Evolutionary conservation across 2,888 invertebrate genomes (phyloP), one percentile per base, ranked within the genome.

Genomic region (Chaitophorus viminalis): DNA sequence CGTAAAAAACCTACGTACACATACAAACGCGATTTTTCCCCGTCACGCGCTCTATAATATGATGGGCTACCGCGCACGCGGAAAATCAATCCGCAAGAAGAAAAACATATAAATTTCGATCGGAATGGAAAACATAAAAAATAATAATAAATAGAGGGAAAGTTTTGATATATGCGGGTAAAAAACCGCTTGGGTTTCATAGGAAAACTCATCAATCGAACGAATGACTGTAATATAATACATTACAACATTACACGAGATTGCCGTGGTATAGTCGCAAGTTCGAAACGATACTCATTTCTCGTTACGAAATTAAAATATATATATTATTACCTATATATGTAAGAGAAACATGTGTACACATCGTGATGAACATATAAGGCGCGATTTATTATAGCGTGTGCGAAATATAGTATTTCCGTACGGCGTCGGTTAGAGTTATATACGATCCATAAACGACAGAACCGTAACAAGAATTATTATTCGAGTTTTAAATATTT

Each of bases 91-190:
- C 11, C 29, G 29, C 68, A 17, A 68, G 68, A 29, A 68, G 60
- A n/a, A 29, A 29, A 68, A 68, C 68, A 68, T 68, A 68, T 68
- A 68, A 68, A 68, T 68, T 68, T 68, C 29, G 68, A n/a, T n/a
- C 11, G 68, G 29, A 68, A 68, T 25, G 29, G 25, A 11, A 68
- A 68, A 25, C 25, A 68, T 25, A 25, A 68, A 25, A 65, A 68
- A 25, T 11, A 29, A n/a, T 14, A 11, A 68, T 11, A n/a, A 25
- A n/a, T n/a, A 29, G n/a, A 29, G 68, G 68, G 29, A 68, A 11
- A 8, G 65, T 65, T n/a, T 29, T 17, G 29, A 6, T 6, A 11
- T 25, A 17, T 46, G 14, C 8, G 68, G 68, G 29, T n/a, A 68
- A 68, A 68, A 68, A 68, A 68, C n/a, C 68, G 29, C 68, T 68